Evolutionary conservation across 2,113 vertebrate species (phyloP), one percentile per base, ranked within the genome.

Genomic region (Dicaeum eximium): DNA sequence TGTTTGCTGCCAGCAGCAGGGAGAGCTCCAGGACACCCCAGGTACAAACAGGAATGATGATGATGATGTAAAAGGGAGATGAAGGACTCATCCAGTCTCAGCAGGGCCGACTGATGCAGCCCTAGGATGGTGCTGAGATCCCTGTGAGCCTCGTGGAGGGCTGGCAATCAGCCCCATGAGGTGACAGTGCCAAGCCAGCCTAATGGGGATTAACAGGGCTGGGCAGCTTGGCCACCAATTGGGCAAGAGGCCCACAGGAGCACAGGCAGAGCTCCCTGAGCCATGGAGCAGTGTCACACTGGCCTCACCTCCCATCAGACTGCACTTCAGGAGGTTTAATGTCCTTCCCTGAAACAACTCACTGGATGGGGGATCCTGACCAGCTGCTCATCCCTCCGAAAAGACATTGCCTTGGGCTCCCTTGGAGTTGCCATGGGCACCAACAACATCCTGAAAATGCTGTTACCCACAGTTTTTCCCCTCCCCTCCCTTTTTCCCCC

Each of bases 71-170:
- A 35, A 81, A 57, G 14, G 51, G 42, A 48, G 20, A 9, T 15
- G 7, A 64, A 80, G 38, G n/a, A 21, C 24, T 47, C 5, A 7
- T 40, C 69, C 35, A 13, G 31, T 24, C 37, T 24, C 45, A 25
- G 2, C 2, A 13, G 27, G 7, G 7, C 15, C 1, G 24, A 10
- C 8, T 3, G 58, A 19, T 18, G 20, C 10, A 56, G 61, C 51
- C 64, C 48, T 3, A 20, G 48, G 65, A 14, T 15, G 47, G 11
- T 40, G 61, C 35, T 64, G 69, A 60, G 40, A 30, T 33, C 53
- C 11, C 1, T 2, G 25, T 21, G 28, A 71, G 5, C 5, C 6
- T 2, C 1, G 15, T 1, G 1, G 6, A 40, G 30, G 65, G 10
- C 56, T 78, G 73, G 38, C 13, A n/a, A 51, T 42, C 31, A 8